These are phyloP conservation scores for Chaetodon trifascialis DNA, from an alignment of 2,113 vertebrate species.

Conservation along the genomic window DNA sequence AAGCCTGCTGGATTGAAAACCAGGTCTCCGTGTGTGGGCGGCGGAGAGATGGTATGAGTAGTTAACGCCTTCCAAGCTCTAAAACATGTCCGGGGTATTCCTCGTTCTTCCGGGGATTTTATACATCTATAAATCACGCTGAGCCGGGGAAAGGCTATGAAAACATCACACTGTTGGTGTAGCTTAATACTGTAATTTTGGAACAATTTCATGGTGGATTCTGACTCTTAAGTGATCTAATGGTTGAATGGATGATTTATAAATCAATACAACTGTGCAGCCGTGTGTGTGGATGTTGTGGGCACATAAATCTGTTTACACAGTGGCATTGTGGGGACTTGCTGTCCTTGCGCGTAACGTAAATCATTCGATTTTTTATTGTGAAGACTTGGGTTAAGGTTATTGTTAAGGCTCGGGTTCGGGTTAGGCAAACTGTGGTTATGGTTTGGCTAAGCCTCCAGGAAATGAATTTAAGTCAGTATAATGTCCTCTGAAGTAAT, in stretches of 20 bases:
- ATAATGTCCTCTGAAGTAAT: too few species aligned
- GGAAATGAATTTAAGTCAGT: too few species aligned
- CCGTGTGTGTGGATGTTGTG: constrained; percentile 3
- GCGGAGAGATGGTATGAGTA: constrained; percentile 53
- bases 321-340: too few species aligned
- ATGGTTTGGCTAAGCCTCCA: too few species aligned
- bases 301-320: too few species aligned
- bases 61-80: constrained; percentile 51
- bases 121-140: constrained; percentile 50
- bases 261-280: constrained; percentile 36
- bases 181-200: constrained; percentile 38
- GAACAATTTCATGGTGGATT: constrained; percentile 42
- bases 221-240: constrained; percentile 25
- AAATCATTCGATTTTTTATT: too few species aligned
- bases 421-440: too few species aligned
- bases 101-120: constrained; percentile 57
- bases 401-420: too few species aligned
- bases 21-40: constrained; percentile 64
- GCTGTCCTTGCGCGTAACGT: too few species aligned
- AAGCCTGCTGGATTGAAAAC: constrained; percentile 52
- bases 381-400: too few species aligned
- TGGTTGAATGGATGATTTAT: constrained; percentile 42
- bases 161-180: constrained; percentile 34
- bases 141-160: constrained; percentile 28
- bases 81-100: constrained; percentile 50